phyloP scores from a whole-genome alignment of 2,888 invertebrate species.

The Laothoe populi region DNA sequence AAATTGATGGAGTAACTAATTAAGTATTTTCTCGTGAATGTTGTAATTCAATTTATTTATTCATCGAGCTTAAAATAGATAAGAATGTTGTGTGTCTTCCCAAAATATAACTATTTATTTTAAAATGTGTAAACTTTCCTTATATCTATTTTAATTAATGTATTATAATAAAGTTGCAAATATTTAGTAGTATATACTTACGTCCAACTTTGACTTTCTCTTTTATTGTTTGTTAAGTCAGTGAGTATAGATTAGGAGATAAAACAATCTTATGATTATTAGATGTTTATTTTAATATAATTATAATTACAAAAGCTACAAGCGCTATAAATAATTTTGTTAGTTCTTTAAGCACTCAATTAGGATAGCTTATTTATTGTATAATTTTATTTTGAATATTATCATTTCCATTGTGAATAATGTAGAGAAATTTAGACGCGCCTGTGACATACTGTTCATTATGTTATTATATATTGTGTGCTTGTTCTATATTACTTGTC shows the following conservation, averaged over 20 bases:
- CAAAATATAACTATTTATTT: conserved; percentile 31
- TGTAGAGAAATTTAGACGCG: not conserved
- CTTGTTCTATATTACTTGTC: not conserved
- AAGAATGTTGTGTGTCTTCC: conserved; percentile 53
- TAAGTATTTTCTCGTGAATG: conserved; percentile 32
- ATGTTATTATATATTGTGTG: not conserved
- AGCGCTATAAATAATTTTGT: not conserved
- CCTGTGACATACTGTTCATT: conserved; percentile 2
- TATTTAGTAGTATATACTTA: conserved; percentile 13
- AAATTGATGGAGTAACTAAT: not conserved
- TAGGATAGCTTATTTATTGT: not conserved
- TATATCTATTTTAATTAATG: not conserved
- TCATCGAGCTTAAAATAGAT: conserved; percentile 59
- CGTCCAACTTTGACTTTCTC: conserved; percentile 9
- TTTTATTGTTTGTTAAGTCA: not conserved
- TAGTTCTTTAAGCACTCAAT: not conserved
- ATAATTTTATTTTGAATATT: too few relatives aligned
- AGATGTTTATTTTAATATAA: conserved; percentile 29
- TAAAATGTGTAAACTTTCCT: not conserved
- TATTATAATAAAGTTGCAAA: not conserved
- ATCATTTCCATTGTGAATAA: too few relatives aligned
- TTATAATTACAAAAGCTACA: too few relatives aligned
- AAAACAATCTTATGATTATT: conserved; percentile 47
- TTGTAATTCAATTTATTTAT: conserved; percentile 35
- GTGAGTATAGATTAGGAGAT: conserved; percentile 33